Percentiles rank a stretch among this genome's conserved stretches.
Evolutionary conservation across 2,113 vertebrate species (phyloP).

Genomic region (Lophochroa leadbeateri): DNA sequence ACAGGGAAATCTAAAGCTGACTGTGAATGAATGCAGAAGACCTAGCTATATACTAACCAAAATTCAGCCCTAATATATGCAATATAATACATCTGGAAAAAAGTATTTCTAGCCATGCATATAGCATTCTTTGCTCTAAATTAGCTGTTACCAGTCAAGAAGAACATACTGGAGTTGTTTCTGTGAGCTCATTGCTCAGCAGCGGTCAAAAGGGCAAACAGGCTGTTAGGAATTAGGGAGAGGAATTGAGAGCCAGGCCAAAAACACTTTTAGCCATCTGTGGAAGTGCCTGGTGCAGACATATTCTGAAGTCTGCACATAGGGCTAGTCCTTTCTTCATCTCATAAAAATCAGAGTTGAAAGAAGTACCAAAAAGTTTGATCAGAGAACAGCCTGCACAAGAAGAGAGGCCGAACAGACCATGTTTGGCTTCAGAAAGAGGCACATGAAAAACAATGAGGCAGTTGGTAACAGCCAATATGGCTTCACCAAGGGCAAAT

Average conservation of each 20-base stretch:
- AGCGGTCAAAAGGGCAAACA: neutral
- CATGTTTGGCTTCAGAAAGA: neutral
- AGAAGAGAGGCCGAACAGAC: neutral
- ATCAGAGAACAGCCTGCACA: neutral
- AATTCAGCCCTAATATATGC: neutral
- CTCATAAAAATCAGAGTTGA: neutral
- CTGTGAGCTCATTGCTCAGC: neutral
- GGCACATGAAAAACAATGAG: neutral
- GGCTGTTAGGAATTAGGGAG: neutral
- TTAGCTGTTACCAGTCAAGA: neutral
- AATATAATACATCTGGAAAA: neutral
- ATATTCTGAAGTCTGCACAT: neutral
- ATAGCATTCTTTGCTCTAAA: neutral
- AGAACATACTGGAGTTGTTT: conserved; percentile 12
- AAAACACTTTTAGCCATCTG: neutral
- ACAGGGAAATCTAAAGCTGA: neutral
- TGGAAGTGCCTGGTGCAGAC: neutral
- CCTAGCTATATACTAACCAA: neutral
- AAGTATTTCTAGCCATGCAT: neutral
- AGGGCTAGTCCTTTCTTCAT: neutral
- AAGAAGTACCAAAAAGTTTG: neutral
- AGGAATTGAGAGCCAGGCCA: neutral
- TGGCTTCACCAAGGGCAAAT: neutral
- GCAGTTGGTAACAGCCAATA: neutral
- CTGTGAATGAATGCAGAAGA: neutral